Evolutionary conservation across 2,888 invertebrate genomes (phyloP), one percentile per base, ranked within the genome.

Genomic region (Scaptomyza reducta): DNA sequence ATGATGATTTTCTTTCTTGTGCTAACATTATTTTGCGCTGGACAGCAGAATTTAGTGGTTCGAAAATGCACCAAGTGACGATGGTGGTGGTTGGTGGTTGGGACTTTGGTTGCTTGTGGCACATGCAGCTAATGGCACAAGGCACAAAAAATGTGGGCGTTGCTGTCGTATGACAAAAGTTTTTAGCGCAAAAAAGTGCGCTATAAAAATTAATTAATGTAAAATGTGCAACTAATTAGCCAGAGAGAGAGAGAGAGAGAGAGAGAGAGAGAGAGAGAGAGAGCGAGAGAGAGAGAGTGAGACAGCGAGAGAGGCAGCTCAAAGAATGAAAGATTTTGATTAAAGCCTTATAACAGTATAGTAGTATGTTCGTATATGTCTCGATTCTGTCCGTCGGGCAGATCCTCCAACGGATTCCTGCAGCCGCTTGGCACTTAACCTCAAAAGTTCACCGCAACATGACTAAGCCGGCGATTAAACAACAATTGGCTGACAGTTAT

Each of bases 401-500:
- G 31, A 22, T n/a, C n/a, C 18, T 13, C 3, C 22, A 22, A 3
- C 22, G 22, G 22, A 27, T 35, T 6, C n/a, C 27, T 29, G 56
- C 53, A 53, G 53, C 44, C 47, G 31, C 45, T 16, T 14, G 58
- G 76, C 86, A 78, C 84, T 86, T 86, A 86, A 86, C 87, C 88
- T 71, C 78, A 87, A 78, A 71, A 70, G 67, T 67, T 69, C 60
- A 64, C 31, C 64, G 64, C 66, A 70, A 74, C 69, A 69, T 62
- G 69, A 73, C 74, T 87, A 87, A 85, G 87, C 85, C 74, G 87
- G 72, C 88, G 85, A 86, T 86, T 86, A 80, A 87, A 87, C 86
- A 86, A 86, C 85, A 86, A 86, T 86, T 86, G 88, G 86, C 85
- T 86, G 85, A 86, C 86, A 80, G 83, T 87, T 87, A 85, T 85